Evolutionary conservation across 2,888 invertebrate genomes (phyloP), one percentile per base, ranked within the genome.

Genomic region (Acrocyrtus sp.): DNA sequence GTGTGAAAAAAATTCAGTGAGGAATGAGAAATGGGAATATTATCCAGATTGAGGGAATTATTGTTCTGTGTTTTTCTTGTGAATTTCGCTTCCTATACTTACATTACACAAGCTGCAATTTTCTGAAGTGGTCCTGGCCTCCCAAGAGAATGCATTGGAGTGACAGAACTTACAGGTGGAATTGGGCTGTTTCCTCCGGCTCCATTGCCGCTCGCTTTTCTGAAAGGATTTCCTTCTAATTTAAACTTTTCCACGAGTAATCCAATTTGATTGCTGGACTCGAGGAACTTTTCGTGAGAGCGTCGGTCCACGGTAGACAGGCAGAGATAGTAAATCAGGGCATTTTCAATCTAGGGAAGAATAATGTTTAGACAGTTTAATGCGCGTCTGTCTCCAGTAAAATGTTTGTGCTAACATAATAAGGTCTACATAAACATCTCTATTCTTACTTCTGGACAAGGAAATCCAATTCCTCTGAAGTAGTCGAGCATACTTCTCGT

Each of bases 291-390:
- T 83, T 97, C 96, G 15, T 96, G 88, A 0, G 96, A 95, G 54
- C 92, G 87, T 15, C 91, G 87, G 83, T 92, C 92, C 5, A 92
- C 90, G 0, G 92, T 92, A 1, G 91, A 90, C 53, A 93, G 83
- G 79, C 92, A 92, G 61, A 93, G 86, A 83, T 97, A 98, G 85
- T 96, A 98, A 93, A 97, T 97, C n/a, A 98, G 87, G 0, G 98
- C 98, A 85, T 98, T 98, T 83, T 98, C 98, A 56, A 96, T 86
- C 68, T 75, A 29, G 1, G n/a, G 6, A 24, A 27, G 21, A 39
- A 19, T n/a, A 66, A 43, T n/a, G n/a, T n/a, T n/a, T n/a, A n/a
- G n/a, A n/a, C n/a, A n/a, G n/a, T n/a, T n/a, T n/a, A n/a, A n/a
- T n/a, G n/a, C n/a, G n/a, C n/a, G n/a, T n/a, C n/a, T n/a, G n/a